phyloP scores from a whole-genome alignment of 2,113 vertebrate genomes.

The Coryphaenoides rupestris region DNA sequence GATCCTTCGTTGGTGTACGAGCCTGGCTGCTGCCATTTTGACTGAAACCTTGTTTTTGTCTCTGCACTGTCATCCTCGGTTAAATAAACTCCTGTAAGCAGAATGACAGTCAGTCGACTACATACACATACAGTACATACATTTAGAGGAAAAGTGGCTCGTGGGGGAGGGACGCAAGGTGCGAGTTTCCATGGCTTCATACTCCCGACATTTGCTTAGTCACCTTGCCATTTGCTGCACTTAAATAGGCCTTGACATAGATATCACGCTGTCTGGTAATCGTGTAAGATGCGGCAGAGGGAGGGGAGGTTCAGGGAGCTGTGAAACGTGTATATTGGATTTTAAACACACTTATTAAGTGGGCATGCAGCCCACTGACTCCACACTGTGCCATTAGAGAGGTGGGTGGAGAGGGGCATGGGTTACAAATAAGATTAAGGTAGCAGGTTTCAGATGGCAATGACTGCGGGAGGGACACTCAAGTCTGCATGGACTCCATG shows the following conservation, averaged over 20 bases:
- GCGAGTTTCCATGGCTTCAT: neutral
- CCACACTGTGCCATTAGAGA: neutral
- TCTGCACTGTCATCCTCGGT: too few relatives aligned
- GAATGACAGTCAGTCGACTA: too few relatives aligned
- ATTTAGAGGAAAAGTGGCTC: too few relatives aligned
- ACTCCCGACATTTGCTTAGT: slow-evolving; percentile 10
- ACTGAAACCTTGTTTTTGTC: too few relatives aligned
- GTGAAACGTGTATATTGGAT: slow-evolving; percentile 31
- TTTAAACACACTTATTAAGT: slow-evolving; percentile 44
- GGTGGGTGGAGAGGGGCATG: slow-evolving; percentile 4
- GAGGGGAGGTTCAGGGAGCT: slow-evolving; percentile 11
- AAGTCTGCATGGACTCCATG: slow-evolving; percentile 17
- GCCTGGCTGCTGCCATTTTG: too few relatives aligned
- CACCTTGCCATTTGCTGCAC: slow-evolving; percentile 17
- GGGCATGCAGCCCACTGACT: neutral
- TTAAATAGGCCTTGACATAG: slow-evolving; percentile 15
- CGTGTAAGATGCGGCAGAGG: neutral
- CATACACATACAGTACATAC: neutral
- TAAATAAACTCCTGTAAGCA: too few relatives aligned
- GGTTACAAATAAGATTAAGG: slow-evolving; percentile 47
- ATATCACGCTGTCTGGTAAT: slow-evolving; percentile 12
- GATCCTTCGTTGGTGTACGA: too few relatives aligned
- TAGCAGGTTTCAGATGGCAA: slow-evolving; percentile 29
- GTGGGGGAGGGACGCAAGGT: too few relatives aligned
- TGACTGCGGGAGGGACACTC: slow-evolving; percentile 38